These are phyloP conservation scores for Eciton burchellii DNA, from an alignment of 1,140 invertebrate genomes.

Conservation along the genomic window DNA sequence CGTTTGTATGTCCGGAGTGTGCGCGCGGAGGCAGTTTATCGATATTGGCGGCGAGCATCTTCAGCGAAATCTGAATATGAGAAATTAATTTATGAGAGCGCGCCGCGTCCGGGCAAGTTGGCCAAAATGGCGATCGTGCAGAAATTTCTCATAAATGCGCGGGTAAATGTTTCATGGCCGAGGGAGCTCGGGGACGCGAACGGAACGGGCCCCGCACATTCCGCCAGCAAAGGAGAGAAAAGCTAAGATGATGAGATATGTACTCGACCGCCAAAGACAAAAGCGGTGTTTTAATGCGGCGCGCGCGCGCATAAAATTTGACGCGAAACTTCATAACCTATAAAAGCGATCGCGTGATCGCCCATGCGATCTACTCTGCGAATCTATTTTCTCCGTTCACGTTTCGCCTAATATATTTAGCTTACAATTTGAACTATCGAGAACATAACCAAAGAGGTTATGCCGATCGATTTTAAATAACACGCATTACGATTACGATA, in stretches of 20 bases:
- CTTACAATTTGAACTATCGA: too few species aligned
- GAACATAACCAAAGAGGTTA: too few species aligned
- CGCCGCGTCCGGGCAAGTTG: slow-evolving; percentile 61
- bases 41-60: slow-evolving; percentile 73
- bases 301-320: too few species aligned
- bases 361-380: too few species aligned
- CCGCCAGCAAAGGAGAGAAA: neutral
- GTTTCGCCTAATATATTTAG: too few species aligned
- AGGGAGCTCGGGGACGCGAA: neutral
- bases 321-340: neutral
- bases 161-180: slow-evolving; percentile 7
- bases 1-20: too few species aligned
- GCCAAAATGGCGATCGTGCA: slow-evolving; percentile 64
- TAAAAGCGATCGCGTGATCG: too few species aligned
- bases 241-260: neutral
- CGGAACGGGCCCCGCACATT: neutral
- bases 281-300: neutral
- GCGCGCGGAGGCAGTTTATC: slow-evolving; percentile 69
- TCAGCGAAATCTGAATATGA: slow-evolving; percentile 73
- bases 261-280: neutral
- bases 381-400: too few species aligned
- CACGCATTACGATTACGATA: too few species aligned
- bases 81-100: slow-evolving; percentile 78
- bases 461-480: too few species aligned
- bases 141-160: slow-evolving; percentile 64